phyloP scores from a whole-genome alignment of 2,888 invertebrate genomes.

The Cephus pygmeus region DNA sequence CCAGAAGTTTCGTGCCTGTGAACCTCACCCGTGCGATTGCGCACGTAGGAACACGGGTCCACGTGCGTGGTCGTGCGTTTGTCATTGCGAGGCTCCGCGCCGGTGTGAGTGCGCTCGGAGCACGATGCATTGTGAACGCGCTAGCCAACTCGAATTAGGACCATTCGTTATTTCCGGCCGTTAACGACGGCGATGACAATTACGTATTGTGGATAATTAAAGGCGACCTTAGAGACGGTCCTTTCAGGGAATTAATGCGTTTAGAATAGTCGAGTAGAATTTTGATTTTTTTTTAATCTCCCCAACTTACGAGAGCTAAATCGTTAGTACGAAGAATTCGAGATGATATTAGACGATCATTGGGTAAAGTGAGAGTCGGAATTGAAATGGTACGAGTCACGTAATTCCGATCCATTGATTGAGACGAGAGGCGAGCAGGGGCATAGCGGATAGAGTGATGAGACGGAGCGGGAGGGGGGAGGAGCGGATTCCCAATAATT shows the following conservation, averaged over 20 bases:
- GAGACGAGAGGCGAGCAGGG: background rate
- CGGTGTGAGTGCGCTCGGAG: background rate
- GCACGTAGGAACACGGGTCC: too few relatives aligned
- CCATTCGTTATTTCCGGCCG: background rate
- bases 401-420: background rate
- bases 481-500: slow-evolving; percentile 42
- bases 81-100: background rate
- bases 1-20: background rate
- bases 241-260: background rate
- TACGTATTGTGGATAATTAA: background rate
- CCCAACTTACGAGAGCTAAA: background rate
- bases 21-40: background rate
- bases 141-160: background rate
- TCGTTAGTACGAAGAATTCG: background rate
- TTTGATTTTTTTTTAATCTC: background rate
- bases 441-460: background rate
- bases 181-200: background rate
- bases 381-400: background rate
- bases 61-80: background rate
- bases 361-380: background rate
- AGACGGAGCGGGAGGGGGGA: background rate
- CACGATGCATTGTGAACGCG: background rate
- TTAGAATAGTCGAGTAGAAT: background rate
- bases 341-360: background rate
- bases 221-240: background rate